Evolutionary conservation across 2,888 invertebrate genomes (phyloP).

Genomic region (Dasysyrphus albostriatus): DNA sequence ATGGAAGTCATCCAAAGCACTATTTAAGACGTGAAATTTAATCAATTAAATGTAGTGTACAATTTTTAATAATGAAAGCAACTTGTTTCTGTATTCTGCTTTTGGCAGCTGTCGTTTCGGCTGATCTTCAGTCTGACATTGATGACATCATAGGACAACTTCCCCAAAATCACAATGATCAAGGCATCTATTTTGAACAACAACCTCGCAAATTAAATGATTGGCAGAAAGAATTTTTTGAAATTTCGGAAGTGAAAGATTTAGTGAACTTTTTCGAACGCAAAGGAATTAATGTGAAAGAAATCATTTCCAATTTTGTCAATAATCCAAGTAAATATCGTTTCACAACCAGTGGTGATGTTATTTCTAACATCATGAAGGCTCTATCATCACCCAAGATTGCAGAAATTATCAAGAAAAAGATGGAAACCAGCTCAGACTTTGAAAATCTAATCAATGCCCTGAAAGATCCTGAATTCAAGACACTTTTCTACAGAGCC

Average conservation of each 20-base stretch:
- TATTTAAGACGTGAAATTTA: neutral
- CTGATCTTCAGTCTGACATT: constrained; percentile 37
- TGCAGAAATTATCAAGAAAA: constrained; percentile 6
- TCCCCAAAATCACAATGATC: neutral
- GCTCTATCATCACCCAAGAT: neutral
- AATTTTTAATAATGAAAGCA: constrained; percentile 1
- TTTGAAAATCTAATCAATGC: constrained; percentile 4
- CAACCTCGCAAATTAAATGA: neutral
- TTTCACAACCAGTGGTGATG: neutral
- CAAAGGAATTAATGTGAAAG: constrained; percentile 10
- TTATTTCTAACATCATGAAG: neutral
- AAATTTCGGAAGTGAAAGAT: constrained; percentile 21
- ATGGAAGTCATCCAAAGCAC: neutral
- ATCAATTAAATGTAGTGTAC: neutral
- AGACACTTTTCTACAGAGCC: constrained; percentile 1
- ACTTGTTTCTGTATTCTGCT: constrained; percentile 20
- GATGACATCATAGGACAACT: constrained; percentile 14
- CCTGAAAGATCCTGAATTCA: constrained; percentile 31
- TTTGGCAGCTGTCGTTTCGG: constrained; percentile 30
- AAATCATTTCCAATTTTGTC: neutral
- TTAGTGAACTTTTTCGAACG: constrained; percentile 34
- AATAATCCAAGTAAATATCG: neutral
- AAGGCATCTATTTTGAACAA: too few species aligned
- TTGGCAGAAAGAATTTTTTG: neutral
- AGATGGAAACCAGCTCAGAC: neutral